These are phyloP conservation scores for Daubentonia madagascariensis DNA, from an alignment of 2,113 vertebrate genomes.

Conservation along the genomic window DNA sequence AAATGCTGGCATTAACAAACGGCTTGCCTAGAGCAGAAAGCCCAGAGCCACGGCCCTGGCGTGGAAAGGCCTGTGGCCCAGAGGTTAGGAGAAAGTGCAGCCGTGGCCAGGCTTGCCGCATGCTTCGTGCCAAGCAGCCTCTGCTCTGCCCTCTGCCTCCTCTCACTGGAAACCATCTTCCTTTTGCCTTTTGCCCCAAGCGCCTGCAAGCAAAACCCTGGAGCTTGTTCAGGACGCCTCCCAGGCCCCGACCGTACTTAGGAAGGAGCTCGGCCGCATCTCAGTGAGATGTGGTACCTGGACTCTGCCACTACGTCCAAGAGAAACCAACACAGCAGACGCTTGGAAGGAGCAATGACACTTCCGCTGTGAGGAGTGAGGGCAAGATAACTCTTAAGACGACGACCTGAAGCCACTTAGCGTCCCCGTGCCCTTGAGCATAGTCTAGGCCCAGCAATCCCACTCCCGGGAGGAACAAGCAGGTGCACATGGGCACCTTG, in stretches of 20 bases:
- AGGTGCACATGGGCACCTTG: rapidly evolving
- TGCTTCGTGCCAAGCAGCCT: neutral
- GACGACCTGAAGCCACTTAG: neutral
- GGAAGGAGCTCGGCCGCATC: rapidly evolving
- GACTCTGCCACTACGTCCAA: too few relatives aligned
- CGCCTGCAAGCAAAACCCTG: neutral
- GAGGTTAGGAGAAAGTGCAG: neutral
- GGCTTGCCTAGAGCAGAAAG: neutral
- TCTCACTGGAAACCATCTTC: neutral
- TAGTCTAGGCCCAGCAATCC: neutral
- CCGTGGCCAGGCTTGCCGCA: rapidly evolving
- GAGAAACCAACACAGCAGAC: neutral
- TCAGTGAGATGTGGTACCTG: neutral
- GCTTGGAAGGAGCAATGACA: neutral
- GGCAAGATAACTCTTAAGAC: neutral
- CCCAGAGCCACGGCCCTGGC: neutral
- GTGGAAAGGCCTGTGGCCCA: neutral
- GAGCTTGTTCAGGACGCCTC: neutral
- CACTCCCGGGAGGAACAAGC: rapidly evolving
- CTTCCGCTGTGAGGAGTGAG: neutral
- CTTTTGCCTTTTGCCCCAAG: neutral
- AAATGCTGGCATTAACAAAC: rapidly evolving
- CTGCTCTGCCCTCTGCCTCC: neutral
- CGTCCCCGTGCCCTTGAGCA: rapidly evolving
- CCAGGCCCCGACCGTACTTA: neutral